Percentiles rank a stretch among this genome's conserved stretches.
These are phyloP conservation scores for Galleria mellonella DNA, from an alignment of 1,140 invertebrate genomes.

Conservation along the genomic window DNA sequence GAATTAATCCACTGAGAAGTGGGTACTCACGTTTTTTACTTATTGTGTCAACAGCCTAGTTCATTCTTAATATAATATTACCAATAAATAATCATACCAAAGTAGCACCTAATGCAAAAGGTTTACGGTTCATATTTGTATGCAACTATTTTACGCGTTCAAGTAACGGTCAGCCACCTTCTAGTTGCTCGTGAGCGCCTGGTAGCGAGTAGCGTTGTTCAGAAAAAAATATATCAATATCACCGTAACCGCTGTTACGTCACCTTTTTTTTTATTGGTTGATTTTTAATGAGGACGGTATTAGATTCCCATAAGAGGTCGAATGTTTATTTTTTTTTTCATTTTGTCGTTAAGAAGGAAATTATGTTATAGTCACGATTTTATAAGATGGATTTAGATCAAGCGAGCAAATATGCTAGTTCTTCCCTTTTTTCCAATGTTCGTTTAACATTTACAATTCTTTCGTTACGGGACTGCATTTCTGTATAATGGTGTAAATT, in stretches of 20 bases:
- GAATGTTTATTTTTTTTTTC: too few relatives aligned
- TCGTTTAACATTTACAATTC: not conserved
- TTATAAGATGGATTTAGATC: too few relatives aligned
- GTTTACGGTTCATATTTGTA: conserved; percentile 15
- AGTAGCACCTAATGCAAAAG: not conserved
- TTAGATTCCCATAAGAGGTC: not conserved
- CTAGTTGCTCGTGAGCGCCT: conserved; percentile 40
- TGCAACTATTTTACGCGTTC: conserved; percentile 3
- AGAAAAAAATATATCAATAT: conserved; percentile 26
- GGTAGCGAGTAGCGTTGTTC: conserved; percentile 35
- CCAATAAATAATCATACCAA: not conserved
- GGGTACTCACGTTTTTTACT: not conserved
- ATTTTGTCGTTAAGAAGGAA: too few relatives aligned
- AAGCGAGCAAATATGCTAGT: not conserved
- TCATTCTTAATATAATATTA: not conserved
- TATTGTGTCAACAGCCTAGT: conserved; percentile 2
- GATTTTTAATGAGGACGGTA: not conserved
- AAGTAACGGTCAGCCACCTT: conserved; percentile 42
- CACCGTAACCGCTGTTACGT: not conserved
- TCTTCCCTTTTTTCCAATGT: not conserved
- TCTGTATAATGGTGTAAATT: too few relatives aligned
- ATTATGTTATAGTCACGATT: too few relatives aligned
- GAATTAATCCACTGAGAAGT: not conserved
- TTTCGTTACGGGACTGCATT: not conserved
- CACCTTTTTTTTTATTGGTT: not conserved